Percentiles rank a stretch among this genome's conserved stretches.
Conservation (phyloP, 2,888 invertebrate genomes). For the Polymixis flavicincta region DNA sequence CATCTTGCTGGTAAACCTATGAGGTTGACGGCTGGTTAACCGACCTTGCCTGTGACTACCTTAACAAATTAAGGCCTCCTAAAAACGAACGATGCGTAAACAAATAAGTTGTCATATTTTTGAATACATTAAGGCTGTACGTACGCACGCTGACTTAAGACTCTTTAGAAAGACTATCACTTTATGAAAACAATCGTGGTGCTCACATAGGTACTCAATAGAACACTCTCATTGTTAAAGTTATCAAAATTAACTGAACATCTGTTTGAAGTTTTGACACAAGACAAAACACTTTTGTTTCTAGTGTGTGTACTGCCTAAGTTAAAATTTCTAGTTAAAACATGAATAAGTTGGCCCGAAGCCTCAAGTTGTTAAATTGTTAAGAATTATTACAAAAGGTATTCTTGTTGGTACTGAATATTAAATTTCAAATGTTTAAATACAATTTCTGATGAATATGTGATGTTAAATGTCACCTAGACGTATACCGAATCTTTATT, state of each 20-base stretch:
- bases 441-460: constrained; percentile 1
- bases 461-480: background rate
- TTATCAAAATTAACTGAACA: background rate
- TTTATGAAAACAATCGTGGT: background rate
- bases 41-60: too few relatives aligned
- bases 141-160: too few relatives aligned
- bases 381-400: constrained; percentile 20
- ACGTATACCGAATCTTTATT: too few relatives aligned
- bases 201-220: background rate
- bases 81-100: too few relatives aligned
- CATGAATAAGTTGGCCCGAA: background rate
- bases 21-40: too few relatives aligned
- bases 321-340: constrained; percentile 16
- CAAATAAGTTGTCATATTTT: background rate
- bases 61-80: too few relatives aligned
- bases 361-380: constrained; percentile 20
- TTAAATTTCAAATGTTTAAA: constrained; percentile 4
- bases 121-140: background rate
- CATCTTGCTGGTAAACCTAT: too few relatives aligned
- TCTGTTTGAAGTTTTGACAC: background rate
- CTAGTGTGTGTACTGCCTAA: background rate
- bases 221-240: too few relatives aligned
- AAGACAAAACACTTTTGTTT: background rate
- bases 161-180: background rate
- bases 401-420: background rate